These are phyloP conservation scores for Piaya cayana DNA, from an alignment of 2,113 vertebrate genomes.

Conservation along the genomic window DNA sequence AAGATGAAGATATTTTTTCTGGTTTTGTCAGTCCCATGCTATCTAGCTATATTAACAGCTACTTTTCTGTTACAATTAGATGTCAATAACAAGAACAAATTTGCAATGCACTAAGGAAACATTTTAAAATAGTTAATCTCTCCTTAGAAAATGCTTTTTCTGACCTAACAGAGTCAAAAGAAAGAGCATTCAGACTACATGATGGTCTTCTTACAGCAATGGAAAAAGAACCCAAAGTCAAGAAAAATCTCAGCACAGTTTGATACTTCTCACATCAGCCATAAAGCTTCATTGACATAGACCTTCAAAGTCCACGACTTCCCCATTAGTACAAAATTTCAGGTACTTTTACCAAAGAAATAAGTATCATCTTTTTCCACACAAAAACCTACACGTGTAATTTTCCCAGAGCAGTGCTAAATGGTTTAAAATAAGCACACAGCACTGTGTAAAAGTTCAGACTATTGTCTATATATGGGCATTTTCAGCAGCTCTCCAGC, in stretches of 20 bases:
- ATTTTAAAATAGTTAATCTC: background rate
- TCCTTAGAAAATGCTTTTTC: background rate
- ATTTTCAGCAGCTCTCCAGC: background rate
- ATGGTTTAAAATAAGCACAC: background rate
- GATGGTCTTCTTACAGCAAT: background rate
- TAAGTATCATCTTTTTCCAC: background rate
- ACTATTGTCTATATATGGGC: background rate
- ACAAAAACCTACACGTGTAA: background rate
- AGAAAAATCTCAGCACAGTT: background rate
- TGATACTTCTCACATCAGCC: background rate
- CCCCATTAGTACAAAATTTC: background rate
- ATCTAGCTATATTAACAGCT: background rate
- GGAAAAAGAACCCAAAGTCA: background rate
- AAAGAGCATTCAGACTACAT: background rate
- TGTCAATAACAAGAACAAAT: background rate
- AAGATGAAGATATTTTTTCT: background rate
- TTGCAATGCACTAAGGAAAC: background rate
- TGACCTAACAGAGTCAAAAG: background rate
- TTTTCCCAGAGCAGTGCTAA: background rate
- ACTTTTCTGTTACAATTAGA: conserved; percentile 16
- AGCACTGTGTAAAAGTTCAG: background rate
- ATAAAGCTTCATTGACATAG: background rate
- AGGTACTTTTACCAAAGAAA: background rate
- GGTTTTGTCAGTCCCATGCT: background rate
- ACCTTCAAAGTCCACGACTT: background rate